Percentiles rank a stretch among this genome's conserved stretches.
Conservation (phyloP, 2,113 vertebrate species). For the Carettochelys insculpta region DNA sequence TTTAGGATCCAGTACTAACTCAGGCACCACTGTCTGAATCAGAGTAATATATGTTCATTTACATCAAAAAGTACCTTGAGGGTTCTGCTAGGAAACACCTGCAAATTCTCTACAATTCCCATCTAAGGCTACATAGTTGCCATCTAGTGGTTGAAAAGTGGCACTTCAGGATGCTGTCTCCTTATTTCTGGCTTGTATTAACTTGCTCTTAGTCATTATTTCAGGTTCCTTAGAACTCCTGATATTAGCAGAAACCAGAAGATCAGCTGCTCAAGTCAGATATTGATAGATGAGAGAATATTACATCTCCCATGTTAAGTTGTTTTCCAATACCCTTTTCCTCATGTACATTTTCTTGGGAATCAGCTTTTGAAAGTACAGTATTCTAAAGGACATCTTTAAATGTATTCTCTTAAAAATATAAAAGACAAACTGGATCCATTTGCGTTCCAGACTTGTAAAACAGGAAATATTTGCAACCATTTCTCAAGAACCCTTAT, state of each 20-base stretch:
- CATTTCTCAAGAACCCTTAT: background rate
- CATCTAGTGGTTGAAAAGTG: conserved; percentile 63
- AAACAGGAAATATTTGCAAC: background rate
- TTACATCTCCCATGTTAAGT: background rate
- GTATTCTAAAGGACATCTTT: background rate
- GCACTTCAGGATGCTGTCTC: fast-evolving
- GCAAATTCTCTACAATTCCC: fast-evolving
- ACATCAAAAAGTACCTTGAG: fast-evolving
- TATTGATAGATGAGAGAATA: background rate
- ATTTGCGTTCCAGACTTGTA: background rate
- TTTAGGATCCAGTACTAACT: background rate
- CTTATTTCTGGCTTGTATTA: background rate
- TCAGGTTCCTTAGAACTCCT: background rate
- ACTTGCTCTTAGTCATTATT: background rate
- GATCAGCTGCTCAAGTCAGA: background rate
- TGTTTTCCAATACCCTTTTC: background rate
- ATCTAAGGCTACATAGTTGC: conserved; percentile 62
- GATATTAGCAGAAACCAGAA: background rate
- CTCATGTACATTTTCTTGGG: background rate
- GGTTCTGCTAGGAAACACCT: fast-evolving
- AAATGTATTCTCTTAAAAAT: background rate
- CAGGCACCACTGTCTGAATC: background rate
- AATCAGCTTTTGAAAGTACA: background rate
- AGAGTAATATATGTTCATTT: background rate
- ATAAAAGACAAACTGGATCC: background rate